Percentiles rank a stretch among this genome's conserved stretches.
Conservation (phyloP, 2,797 vertebrate species). For the Setipinna tenuifilis region DNA sequence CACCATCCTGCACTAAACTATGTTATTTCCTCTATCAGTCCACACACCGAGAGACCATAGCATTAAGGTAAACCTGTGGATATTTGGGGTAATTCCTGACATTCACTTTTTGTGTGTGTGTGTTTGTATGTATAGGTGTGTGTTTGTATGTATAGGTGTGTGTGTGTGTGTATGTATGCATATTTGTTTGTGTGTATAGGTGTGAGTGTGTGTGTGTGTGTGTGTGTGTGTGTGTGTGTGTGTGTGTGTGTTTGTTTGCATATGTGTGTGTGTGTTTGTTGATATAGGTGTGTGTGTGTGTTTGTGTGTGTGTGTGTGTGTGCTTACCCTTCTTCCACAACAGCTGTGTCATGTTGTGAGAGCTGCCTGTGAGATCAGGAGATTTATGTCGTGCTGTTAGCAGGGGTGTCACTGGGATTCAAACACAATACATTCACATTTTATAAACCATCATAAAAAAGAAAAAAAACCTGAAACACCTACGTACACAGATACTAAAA, state of each 20-base stretch:
- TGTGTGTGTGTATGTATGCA: neutral
- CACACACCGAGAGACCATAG: too few relatives aligned
- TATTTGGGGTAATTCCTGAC: neutral
- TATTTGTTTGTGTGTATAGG: neutral
- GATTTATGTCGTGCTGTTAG: neutral
- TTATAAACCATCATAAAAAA: too few relatives aligned
- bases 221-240: conserved; percentile 29
- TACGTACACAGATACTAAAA: too few relatives aligned
- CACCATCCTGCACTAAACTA: too few relatives aligned
- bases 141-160: neutral
- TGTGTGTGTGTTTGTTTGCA: conserved; percentile 16
- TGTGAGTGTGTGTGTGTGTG: neutral
- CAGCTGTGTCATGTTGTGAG: neutral
- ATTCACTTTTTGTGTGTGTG: neutral
- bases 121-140: neutral
- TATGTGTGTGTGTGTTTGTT: too few relatives aligned
- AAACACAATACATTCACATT: too few relatives aligned
- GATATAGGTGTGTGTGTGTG: too few relatives aligned
- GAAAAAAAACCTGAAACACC: too few relatives aligned
- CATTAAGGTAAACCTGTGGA: too few relatives aligned
- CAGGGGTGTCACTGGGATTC: too few relatives aligned
- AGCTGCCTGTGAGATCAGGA: neutral
- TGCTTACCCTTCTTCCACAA: neutral
- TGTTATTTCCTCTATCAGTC: too few relatives aligned
- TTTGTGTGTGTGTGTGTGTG: too few relatives aligned